Percentiles rank a stretch among this genome's conserved stretches.
Conservation (phyloP, 2,797 vertebrate species). For the Potorous gilbertii region DNA sequence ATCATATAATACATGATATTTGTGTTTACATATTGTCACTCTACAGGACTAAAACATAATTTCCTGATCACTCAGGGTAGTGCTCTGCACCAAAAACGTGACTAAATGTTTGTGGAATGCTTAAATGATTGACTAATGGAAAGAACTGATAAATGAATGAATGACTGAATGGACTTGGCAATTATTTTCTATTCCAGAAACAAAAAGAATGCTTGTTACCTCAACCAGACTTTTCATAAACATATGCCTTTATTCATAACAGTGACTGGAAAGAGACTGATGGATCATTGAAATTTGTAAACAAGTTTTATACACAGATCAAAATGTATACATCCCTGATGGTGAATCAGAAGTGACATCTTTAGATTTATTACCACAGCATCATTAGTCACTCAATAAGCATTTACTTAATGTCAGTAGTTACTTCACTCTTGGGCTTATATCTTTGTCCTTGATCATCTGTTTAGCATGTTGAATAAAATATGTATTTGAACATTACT, state of each 20-base stretch:
- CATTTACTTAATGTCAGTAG: neutral
- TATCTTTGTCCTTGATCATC: neutral
- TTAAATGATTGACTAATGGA: neutral
- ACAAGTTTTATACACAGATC: slow-evolving; percentile 5
- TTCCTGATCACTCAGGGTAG: neutral
- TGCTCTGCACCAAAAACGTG: neutral
- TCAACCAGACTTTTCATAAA: neutral
- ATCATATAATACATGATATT: neutral
- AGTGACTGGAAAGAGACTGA: slow-evolving; percentile 5
- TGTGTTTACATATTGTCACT: neutral
- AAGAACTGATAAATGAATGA: neutral
- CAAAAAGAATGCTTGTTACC: neutral
- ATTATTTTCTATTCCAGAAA: neutral
- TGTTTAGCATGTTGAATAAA: neutral
- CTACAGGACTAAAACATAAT: neutral
- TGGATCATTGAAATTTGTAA: slow-evolving; percentile 43
- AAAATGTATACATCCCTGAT: neutral
- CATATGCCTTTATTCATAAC: neutral
- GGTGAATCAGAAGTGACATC: neutral
- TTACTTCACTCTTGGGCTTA: neutral
- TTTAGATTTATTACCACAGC: neutral
- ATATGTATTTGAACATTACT: neutral
- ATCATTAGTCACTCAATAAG: neutral
- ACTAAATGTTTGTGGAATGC: neutral
- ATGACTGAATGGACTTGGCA: neutral